Evolutionary conservation across 2,113 vertebrate genomes (phyloP).

Genomic region (Dendropsophus ebraccatus): DNA sequence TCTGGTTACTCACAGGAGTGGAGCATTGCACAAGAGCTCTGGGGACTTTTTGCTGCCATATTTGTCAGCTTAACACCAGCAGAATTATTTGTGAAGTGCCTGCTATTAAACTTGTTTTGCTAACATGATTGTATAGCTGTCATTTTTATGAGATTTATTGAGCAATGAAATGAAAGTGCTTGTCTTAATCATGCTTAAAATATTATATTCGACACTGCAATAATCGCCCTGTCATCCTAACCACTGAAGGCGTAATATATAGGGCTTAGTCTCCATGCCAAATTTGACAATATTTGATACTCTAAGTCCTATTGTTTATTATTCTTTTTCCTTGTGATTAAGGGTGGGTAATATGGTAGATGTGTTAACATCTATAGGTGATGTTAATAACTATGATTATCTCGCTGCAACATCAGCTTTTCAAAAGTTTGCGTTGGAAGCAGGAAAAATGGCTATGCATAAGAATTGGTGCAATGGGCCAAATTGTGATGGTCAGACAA

Average conservation of each 20-base stretch:
- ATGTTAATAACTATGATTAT: too few species aligned
- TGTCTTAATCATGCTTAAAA: not conserved
- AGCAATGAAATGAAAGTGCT: conserved; percentile 13
- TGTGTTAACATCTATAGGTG: too few species aligned
- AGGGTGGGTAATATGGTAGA: not conserved
- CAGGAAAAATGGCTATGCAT: too few species aligned
- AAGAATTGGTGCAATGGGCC: too few species aligned
- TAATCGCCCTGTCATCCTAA: conserved; percentile 11
- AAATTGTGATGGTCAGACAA: too few species aligned
- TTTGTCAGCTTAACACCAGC: conserved; percentile 80
- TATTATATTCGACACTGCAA: conserved; percentile 8
- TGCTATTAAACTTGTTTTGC: conserved; percentile 60
- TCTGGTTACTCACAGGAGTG: conserved; percentile 74
- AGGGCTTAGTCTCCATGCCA: not conserved
- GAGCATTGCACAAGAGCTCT: conserved; percentile 72
- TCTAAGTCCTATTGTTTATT: not conserved
- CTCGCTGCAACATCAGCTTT: too few species aligned
- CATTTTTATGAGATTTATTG: conserved; percentile 41
- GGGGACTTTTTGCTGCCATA: conserved; percentile 79
- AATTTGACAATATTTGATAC: not conserved
- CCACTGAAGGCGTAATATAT: not conserved
- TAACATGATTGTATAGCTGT: conserved; percentile 42
- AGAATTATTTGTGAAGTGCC: conserved; percentile 64
- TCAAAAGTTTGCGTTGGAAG: too few species aligned
- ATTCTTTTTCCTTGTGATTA: not conserved